phyloP scores from a whole-genome alignment of 1,140 invertebrate genomes.

The Solenopsis fugax region DNA sequence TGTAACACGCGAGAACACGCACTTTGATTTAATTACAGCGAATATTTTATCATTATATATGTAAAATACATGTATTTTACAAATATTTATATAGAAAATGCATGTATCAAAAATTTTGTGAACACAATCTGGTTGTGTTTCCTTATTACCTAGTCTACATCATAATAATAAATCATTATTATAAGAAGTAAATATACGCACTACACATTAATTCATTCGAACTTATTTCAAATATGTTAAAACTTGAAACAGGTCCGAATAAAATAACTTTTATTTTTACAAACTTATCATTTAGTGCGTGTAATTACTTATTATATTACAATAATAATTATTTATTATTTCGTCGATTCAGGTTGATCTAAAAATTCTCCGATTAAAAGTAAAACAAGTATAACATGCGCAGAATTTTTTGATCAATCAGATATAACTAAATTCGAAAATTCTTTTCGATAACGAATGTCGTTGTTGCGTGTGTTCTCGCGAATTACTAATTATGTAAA shows the following conservation, averaged over 20 bases:
- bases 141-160: conserved; percentile 12
- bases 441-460: not conserved
- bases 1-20: conserved; percentile 43
- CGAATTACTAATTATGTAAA: conserved; percentile 31
- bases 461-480: conserved; percentile 39
- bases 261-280: conserved; percentile 23
- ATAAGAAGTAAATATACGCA: conserved; percentile 6
- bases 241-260: not conserved
- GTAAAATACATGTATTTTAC: conserved; percentile 31
- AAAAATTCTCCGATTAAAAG: not conserved
- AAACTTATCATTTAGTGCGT: not conserved
- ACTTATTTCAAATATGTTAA: conserved; percentile 7
- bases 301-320: conserved; percentile 11
- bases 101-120: conserved; percentile 44
- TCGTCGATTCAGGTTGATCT: not conserved
- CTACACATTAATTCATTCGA: not conserved
- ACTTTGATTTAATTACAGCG: conserved; percentile 26
- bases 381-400: not conserved
- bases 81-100: conserved; percentile 33
- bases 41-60: conserved; percentile 33
- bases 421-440: not conserved
- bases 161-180: conserved; percentile 32
- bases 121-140: conserved; percentile 20
- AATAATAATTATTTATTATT: conserved; percentile 48
- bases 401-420: not conserved